These are phyloP conservation scores for Aphelenchoides besseyi DNA, from an alignment of 1,140 invertebrate species.

Conservation along the genomic window DNA sequence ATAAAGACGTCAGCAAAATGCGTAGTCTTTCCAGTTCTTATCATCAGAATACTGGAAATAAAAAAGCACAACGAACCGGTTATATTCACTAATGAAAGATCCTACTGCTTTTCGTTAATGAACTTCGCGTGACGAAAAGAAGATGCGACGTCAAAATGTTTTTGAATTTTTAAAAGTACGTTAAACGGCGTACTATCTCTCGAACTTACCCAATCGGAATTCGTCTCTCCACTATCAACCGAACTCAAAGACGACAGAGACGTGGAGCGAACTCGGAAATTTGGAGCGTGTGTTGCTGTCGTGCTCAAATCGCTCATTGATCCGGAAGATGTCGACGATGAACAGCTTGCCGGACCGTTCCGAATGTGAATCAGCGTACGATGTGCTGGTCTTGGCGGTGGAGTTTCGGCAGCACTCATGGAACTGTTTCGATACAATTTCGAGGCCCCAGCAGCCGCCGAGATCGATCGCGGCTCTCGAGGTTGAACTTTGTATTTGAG, in stretches of 20 bases:
- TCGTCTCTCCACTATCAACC: constrained; percentile 18
- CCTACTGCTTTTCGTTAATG: too few species aligned
- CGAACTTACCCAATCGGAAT: constrained; percentile 17
- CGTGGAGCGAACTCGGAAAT: constrained; percentile 29
- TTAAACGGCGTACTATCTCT: too few species aligned
- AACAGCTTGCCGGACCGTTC: constrained; percentile 17
- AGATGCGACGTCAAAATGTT: too few species aligned
- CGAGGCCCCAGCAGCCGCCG: neutral
- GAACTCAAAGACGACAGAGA: constrained; percentile 31
- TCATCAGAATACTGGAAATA: too few species aligned
- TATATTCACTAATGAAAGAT: too few species aligned
- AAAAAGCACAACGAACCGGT: too few species aligned
- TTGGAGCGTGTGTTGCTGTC: neutral
- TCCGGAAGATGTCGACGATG: constrained; percentile 17
- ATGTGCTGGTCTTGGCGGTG: constrained; percentile 13
- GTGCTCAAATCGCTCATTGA: constrained; percentile 3
- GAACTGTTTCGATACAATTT: neutral
- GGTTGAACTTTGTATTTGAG: constrained; percentile 18
- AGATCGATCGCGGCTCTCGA: neutral
- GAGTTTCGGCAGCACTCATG: neutral
- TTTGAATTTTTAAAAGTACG: neutral
- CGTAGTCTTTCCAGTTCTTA: too few species aligned
- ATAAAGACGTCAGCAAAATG: too few species aligned
- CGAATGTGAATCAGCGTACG: constrained; percentile 10
- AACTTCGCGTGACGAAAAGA: too few species aligned